Evolutionary conservation across 2,797 vertebrate species (phyloP), one percentile per base, ranked within the genome.

Genomic region (Aldrovandia affinis): DNA sequence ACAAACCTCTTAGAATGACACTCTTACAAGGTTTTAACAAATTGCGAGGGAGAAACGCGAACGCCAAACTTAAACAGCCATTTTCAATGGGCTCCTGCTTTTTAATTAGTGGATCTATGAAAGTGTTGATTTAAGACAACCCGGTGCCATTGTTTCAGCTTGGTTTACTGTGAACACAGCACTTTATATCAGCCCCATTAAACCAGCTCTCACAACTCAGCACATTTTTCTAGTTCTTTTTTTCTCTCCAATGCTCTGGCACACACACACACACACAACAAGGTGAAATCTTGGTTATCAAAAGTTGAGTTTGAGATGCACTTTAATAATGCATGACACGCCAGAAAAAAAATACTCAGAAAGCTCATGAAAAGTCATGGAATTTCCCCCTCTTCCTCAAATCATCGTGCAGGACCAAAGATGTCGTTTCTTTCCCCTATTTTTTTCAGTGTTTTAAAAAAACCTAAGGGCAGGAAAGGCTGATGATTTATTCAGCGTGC

Each of bases 401-500:
- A 63, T n/a, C 36, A 81, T 42, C 10, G 20, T 25, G 44, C 59
- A 39, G 33, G 36, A 8, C 18, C 57, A 39, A 25, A 42, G 18
- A 59, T n/a, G 30, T 10, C 44, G 14, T 15, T 14, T 22, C 25
- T 22, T 36, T 54, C 9, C 22, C 52, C 52, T 12, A 8, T n/a
- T 30, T n/a, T 25, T 22, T 33, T 30, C n/a, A 30, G 12, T n/a
- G n/a, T n/a, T n/a, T n/a, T n/a, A n/a, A n/a, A n/a, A n/a, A n/a
- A 28, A 47, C 77, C 54, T 39, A 59, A 57, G 79, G 79, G 52
- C 52, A 81, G 79, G 30, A 59, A 50, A 50, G 77, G n/a, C 75
- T 47, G 33, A 39, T 81, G 80, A 63, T 39, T 81, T 81, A 81
- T 81, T 63, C 80, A 65, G 15, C 33, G 2, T n/a, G 25, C 33